phyloP scores from a whole-genome alignment of 2,797 vertebrate genomes.

The Hafferia zeledoni region DNA sequence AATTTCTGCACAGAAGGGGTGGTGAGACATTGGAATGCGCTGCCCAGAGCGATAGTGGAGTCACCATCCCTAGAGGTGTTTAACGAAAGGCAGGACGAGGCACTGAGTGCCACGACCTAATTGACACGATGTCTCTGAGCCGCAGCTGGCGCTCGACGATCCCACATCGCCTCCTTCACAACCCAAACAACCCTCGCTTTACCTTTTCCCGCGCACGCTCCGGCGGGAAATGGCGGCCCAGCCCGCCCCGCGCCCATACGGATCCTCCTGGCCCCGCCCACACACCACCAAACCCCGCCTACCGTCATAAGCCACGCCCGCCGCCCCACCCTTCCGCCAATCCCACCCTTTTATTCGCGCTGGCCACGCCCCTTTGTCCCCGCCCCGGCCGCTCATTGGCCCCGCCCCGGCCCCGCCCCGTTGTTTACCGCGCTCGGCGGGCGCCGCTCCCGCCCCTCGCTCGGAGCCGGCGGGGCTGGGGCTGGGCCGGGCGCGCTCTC shows the following conservation, averaged over 20 bases:
- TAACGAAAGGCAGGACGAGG: background rate
- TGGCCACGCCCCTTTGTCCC: background rate
- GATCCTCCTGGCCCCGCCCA: no score
- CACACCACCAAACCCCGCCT: no score
- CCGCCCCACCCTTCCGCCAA: background rate
- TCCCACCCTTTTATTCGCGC: no score
- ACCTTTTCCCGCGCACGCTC: background rate
- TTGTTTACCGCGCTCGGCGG: conserved; percentile 43
- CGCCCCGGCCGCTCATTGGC: no score
- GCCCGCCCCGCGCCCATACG: background rate
- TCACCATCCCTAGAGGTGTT: accelerated
- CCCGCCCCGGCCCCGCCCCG: background rate
- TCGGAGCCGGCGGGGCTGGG: no score
- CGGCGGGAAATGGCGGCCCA: background rate
- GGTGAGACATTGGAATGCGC: accelerated
- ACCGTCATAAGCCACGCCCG: background rate
- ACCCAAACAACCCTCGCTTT: background rate
- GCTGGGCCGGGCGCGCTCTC: background rate
- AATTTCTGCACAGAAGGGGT: background rate
- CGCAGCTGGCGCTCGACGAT: accelerated
- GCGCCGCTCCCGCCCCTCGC: background rate
- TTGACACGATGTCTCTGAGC: accelerated
- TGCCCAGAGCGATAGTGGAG: accelerated
- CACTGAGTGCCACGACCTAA: background rate
- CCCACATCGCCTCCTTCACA: background rate